phyloP scores from a whole-genome alignment of 2,113 vertebrate genomes.

The Brevimyrus niger region DNA sequence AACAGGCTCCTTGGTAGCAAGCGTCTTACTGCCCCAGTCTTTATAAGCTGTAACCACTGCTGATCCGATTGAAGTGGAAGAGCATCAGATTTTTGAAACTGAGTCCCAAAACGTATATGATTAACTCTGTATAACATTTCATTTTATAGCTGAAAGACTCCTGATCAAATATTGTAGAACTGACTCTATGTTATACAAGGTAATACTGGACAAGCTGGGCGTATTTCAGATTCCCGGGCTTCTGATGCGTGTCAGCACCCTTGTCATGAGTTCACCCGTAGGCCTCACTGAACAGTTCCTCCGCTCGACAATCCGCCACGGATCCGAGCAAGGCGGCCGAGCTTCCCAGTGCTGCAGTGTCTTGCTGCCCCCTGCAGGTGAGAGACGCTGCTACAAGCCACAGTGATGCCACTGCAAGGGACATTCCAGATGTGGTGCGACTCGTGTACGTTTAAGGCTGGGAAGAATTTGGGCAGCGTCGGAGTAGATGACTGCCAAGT shows the following conservation, averaged over 20 bases:
- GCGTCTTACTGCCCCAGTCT: not conserved
- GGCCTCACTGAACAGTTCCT: constrained; percentile 32
- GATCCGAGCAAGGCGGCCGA: constrained; percentile 18
- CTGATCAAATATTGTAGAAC: not conserved
- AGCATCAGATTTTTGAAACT: not conserved
- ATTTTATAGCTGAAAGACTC: not conserved
- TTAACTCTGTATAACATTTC: not conserved
- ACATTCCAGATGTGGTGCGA: constrained; percentile 45
- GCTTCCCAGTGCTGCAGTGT: constrained; percentile 49
- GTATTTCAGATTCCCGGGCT: not conserved
- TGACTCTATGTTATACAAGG: not conserved
- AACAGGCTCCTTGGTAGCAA: not conserved
- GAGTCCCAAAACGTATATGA: not conserved
- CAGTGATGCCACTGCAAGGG: constrained; percentile 24
- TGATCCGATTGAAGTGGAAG: not conserved
- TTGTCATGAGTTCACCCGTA: not conserved
- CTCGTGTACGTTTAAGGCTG: constrained; percentile 29
- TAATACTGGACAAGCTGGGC: not conserved
- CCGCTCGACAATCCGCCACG: constrained; percentile 41
- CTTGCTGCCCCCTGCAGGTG: constrained; percentile 83
- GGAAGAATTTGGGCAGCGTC: constrained; percentile 44
- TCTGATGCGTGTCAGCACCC: not conserved
- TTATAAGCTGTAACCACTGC: not conserved
- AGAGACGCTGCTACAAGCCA: not conserved
- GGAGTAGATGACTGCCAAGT: constrained; percentile 28